Evolutionary conservation across 2,888 invertebrate genomes (phyloP), one percentile per base, ranked within the genome.

Genomic region (Tortrix viridana): DNA sequence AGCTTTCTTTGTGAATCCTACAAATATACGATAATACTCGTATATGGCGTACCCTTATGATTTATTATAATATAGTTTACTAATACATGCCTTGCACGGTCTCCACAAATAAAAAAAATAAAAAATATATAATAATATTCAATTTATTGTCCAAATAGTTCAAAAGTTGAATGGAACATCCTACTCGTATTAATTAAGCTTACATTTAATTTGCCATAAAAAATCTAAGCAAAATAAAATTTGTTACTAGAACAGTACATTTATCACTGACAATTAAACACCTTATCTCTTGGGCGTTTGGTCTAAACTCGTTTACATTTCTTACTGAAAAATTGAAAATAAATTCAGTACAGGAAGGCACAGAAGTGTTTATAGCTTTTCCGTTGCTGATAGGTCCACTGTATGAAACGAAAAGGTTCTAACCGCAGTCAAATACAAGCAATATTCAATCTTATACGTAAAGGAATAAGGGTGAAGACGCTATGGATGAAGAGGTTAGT

Each of bases 341-440:
- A 74, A 75, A 76, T 65, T 70, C 56, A 71, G 76, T 74, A 76
- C 82, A 82, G 86, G 86, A 86, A 86, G 73, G 72, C 69, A 73
- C 74, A 80, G 86, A 84, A 88, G 84, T 85, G 88, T 88, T 89
- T 88, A 88, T 81, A 70, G 84, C 74, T 72, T 75, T 74, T 75
- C 74, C 74, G 73, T 64, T 65, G 79, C 72, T 79, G 82, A 82
- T 82, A 82, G 77, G 71, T 57, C 52, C 22, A 38, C 22, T 41
- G 9, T 53, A 5, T n/a, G 16, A 7, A 3, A 37, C 12, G 0
- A 41, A 53, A 53, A 38, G 14, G 22, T 20, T 5, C 2, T 41
- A 53, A 53, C 22, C 22, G 12, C 41, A 53, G n/a, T 20, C 0
- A 3, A 2, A 1, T 14, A 7, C 1, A 5, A n/a, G 70, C 71